Evolutionary conservation across 2,113 vertebrate genomes (phyloP).

Genomic region (Pollachius pollachius): DNA sequence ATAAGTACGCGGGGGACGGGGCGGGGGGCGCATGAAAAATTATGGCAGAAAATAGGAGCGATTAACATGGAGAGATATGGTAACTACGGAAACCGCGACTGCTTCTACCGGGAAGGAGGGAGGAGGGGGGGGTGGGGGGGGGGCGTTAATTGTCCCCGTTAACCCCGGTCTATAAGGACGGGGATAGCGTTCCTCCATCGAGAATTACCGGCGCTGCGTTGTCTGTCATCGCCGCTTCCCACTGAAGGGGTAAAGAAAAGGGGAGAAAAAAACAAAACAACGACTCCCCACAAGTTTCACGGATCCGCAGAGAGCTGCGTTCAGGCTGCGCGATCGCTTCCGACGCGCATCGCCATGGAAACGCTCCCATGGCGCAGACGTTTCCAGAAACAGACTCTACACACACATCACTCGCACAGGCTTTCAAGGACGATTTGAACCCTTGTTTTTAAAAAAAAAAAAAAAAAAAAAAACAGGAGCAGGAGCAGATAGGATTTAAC

Average conservation of each 20-base stretch:
- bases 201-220: constrained; percentile 59
- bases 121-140: too few relatives aligned
- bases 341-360: constrained; percentile 64
- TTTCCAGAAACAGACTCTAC: constrained; percentile 70
- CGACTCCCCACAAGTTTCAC: too few relatives aligned
- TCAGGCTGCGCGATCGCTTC: constrained; percentile 58
- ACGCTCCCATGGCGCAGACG: constrained; percentile 65
- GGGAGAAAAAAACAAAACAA: too few relatives aligned
- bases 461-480: too few relatives aligned
- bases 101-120: too few relatives aligned
- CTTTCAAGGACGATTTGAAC: constrained; percentile 49
- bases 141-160: constrained; percentile 16
- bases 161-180: constrained; percentile 39
- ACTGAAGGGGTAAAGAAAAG: constrained; percentile 49
- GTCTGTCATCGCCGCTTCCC: constrained; percentile 65
- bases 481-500: not conserved
- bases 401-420: constrained; percentile 63
- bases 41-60: constrained; percentile 15
- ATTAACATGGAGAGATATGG: constrained; percentile 7
- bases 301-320: constrained; percentile 65
- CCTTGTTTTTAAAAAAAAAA: constrained; percentile 9
- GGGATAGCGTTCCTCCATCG: constrained; percentile 48
- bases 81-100: constrained; percentile 10
- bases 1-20: too few relatives aligned
- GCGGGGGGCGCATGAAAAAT: constrained; percentile 1